Evolutionary conservation across 2,888 invertebrate genomes (phyloP).

Genomic region (Sinelater perroti): DNA sequence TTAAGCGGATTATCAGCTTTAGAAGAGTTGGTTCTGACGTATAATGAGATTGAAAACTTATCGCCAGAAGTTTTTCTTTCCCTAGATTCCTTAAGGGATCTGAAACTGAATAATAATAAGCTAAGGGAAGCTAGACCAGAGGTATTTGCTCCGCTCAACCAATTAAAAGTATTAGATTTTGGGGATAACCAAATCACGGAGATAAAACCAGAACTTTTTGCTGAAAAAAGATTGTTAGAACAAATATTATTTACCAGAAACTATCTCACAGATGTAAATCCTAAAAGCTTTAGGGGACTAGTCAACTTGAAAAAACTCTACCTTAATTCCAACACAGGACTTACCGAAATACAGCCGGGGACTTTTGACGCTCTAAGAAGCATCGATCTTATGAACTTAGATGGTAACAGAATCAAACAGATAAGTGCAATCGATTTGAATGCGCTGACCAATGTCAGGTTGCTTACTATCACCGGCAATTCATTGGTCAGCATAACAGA

Average conservation of each 20-base stretch:
- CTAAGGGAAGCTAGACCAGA: not conserved
- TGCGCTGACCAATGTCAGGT: not conserved
- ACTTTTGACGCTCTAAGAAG: not conserved
- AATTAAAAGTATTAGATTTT: not conserved
- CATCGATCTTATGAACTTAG: not conserved
- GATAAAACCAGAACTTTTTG: conserved; percentile 1
- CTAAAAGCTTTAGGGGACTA: not conserved
- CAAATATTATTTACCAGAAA: too few relatives aligned
- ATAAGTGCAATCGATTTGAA: not conserved
- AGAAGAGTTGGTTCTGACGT: not conserved
- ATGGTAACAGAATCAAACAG: not conserved
- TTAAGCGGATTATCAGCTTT: not conserved
- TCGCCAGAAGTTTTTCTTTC: not conserved
- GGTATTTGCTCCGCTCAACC: not conserved
- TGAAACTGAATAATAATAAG: not conserved
- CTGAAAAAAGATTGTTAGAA: too few relatives aligned
- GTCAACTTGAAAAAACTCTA: not conserved
- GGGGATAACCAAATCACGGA: not conserved
- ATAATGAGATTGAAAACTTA: not conserved
- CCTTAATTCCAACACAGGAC: not conserved
- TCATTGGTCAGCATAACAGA: too few relatives aligned
- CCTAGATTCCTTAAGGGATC: not conserved
- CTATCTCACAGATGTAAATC: not conserved
- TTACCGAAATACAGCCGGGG: not conserved
- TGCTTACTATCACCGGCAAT: too few relatives aligned